Evolutionary conservation across 2,797 vertebrate species (phyloP).

Genomic region (Neosilurus hyrtlii): DNA sequence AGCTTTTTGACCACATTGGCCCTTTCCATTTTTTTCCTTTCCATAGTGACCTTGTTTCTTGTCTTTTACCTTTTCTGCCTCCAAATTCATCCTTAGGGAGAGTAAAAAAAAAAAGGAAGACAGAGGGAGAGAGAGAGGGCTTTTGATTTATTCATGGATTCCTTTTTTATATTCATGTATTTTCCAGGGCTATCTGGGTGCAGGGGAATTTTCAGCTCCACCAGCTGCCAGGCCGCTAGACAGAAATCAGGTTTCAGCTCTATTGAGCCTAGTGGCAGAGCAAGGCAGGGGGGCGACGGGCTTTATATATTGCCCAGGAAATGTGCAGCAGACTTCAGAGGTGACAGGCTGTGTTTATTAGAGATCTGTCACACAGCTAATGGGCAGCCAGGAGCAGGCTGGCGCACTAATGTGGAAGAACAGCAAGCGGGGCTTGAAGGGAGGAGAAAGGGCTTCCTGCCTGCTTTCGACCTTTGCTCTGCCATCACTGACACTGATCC

Average conservation of each 20-base stretch:
- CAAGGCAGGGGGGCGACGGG: slow-evolving; percentile 38
- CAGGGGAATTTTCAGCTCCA: slow-evolving; percentile 71
- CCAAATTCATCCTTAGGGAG: slow-evolving; percentile 60
- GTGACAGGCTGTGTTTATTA: slow-evolving; percentile 84
- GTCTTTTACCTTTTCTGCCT: slow-evolving; percentile 48
- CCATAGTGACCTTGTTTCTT: slow-evolving; percentile 55
- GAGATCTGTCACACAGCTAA: slow-evolving; percentile 81
- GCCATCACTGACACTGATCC: slow-evolving; percentile 25
- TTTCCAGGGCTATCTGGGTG: slow-evolving; percentile 75
- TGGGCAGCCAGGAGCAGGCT: slow-evolving; percentile 65
- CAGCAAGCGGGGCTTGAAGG: slow-evolving; percentile 56
- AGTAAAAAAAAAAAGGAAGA: slow-evolving; percentile 32
- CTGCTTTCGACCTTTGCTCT: slow-evolving; percentile 29
- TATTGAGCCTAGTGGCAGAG: slow-evolving; percentile 70
- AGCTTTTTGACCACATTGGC: slow-evolving; percentile 53
- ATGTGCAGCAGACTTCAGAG: slow-evolving; percentile 79
- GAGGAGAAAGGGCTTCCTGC: slow-evolving; percentile 35
- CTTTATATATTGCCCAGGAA: slow-evolving; percentile 77
- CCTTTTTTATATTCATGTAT: slow-evolving; percentile 80
- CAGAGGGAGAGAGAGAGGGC: slow-evolving; percentile 55
- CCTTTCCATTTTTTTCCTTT: slow-evolving; percentile 50
- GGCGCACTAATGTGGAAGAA: slow-evolving; percentile 55
- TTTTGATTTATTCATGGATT: slow-evolving; percentile 81
- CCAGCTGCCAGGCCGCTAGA: slow-evolving; percentile 63
- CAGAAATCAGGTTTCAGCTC: slow-evolving; percentile 77